Percentiles rank a stretch among this genome's conserved stretches.
Conservation (phyloP, 1,140 invertebrate genomes). For the Phocides pigmalion region DNA sequence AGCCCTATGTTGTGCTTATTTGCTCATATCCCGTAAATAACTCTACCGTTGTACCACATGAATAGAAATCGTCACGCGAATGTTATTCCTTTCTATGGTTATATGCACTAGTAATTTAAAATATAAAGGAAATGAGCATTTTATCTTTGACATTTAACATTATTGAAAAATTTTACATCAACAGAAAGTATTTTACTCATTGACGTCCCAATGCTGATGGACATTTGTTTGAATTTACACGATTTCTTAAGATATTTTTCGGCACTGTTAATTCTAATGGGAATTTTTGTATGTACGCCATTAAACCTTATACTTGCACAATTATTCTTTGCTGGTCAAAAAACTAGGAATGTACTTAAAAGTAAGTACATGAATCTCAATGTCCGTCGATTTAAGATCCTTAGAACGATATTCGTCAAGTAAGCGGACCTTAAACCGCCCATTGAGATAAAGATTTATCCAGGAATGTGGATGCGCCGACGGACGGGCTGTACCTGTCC, state of each 20-base stretch:
- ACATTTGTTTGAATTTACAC: too few species aligned
- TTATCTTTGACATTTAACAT: too few species aligned
- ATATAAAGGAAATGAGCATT: not conserved
- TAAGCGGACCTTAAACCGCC: conserved; percentile 30
- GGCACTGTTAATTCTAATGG: too few species aligned
- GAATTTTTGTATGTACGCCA: too few species aligned
- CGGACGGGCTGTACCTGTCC: conserved; percentile 30
- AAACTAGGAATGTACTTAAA: conserved; percentile 11
- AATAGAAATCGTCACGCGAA: too few species aligned
- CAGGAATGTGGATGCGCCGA: conserved; percentile 44
- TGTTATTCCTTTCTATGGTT: too few species aligned
- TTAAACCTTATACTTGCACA: too few species aligned
- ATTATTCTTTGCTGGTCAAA: not conserved
- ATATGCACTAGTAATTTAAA: not conserved
- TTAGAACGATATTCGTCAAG: conserved; percentile 20
- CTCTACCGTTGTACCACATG: not conserved
- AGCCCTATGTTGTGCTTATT: not conserved
- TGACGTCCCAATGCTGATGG: too few species aligned
- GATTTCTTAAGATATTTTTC: too few species aligned
- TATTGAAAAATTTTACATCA: too few species aligned
- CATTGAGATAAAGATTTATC: conserved; percentile 46
- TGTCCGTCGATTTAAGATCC: conserved; percentile 14
- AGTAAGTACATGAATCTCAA: conserved; percentile 4
- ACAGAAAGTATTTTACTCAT: too few species aligned
- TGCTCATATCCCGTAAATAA: not conserved